These are phyloP conservation scores for Trachelus troglodyta DNA, from an alignment of 2,888 invertebrate species.

Conservation along the genomic window DNA sequence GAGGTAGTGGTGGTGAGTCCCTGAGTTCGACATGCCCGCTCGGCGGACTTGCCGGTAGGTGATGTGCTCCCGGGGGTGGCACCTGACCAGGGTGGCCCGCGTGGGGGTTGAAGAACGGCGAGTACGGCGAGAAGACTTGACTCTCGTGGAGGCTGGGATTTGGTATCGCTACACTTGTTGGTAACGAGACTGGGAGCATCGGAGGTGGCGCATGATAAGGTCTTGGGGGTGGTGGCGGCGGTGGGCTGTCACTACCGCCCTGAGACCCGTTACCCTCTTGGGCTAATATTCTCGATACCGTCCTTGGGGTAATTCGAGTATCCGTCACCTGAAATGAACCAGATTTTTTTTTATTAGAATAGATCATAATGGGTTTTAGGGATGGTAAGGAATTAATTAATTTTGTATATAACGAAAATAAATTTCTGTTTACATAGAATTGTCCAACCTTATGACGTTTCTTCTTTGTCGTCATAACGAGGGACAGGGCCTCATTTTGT, in stretches of 20 bases:
- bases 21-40: slow-evolving; percentile 76
- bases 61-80: slow-evolving; percentile 63
- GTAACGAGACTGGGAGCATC: slow-evolving; percentile 88
- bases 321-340: slow-evolving; percentile 76
- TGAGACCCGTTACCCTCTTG: slow-evolving; percentile 83
- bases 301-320: slow-evolving; percentile 90
- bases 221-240: slow-evolving; percentile 73
- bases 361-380: background rate
- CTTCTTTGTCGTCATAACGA: slow-evolving; percentile 95
- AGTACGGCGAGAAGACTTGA: slow-evolving; percentile 92
- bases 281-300: slow-evolving; percentile 87
- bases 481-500: slow-evolving; percentile 93
- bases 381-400: slow-evolving; percentile 6
- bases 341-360: slow-evolving; percentile 6
- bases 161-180: slow-evolving; percentile 96
- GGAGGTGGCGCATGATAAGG: slow-evolving; percentile 82
- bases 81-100: slow-evolving; percentile 61
- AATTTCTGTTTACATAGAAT: background rate
- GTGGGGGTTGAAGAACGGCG: slow-evolving; percentile 82
- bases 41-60: slow-evolving; percentile 71
- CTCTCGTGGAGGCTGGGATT: slow-evolving; percentile 96
- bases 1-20: slow-evolving; percentile 82
- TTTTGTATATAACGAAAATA: background rate
- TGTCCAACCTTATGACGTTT: slow-evolving; percentile 87
- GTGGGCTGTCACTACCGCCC: slow-evolving; percentile 67